A percentile compares a stretch with the other conserved stretches of the same genome.
Conservation (phyloP, 2,888 invertebrate genomes). For the Drosophila atripex region DNA sequence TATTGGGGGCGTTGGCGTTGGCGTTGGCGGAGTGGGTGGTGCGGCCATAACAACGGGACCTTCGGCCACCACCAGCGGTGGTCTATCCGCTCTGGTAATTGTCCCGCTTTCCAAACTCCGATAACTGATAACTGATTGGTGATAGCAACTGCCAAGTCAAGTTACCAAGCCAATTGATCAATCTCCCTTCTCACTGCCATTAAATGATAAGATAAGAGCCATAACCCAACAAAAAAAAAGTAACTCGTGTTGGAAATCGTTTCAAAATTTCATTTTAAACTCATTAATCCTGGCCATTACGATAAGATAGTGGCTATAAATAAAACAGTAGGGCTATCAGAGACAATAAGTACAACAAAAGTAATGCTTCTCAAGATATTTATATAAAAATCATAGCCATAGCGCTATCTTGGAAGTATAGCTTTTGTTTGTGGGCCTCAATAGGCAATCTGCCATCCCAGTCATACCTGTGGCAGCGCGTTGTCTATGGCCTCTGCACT, state of each 20-base stretch:
- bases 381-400: no score
- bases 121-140: slow-evolving; percentile 17
- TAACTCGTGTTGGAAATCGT: background rate
- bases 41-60: slow-evolving; percentile 80
- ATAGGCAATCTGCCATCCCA: no score
- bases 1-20: slow-evolving; percentile 10
- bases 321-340: no score
- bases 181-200: background rate
- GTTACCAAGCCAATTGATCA: background rate
- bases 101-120: background rate
- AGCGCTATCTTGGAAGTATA: no score
- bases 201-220: background rate
- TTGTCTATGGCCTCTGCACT: background rate
- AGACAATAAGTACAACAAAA: no score
- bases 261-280: background rate
- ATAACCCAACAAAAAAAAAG: no score
- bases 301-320: slow-evolving; percentile 5
- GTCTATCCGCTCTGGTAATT: slow-evolving; percentile 75
- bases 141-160: slow-evolving; percentile 1
- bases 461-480: background rate
- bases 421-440: no score
- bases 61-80: slow-evolving; percentile 53
- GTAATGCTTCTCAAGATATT: no score
- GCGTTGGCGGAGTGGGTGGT: slow-evolving; percentile 33
- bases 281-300: background rate